Percentiles rank a stretch among this genome's conserved stretches.
phyloP scores from a whole-genome alignment of 2,888 invertebrate genomes.

The Drosophila demipolita region DNA sequence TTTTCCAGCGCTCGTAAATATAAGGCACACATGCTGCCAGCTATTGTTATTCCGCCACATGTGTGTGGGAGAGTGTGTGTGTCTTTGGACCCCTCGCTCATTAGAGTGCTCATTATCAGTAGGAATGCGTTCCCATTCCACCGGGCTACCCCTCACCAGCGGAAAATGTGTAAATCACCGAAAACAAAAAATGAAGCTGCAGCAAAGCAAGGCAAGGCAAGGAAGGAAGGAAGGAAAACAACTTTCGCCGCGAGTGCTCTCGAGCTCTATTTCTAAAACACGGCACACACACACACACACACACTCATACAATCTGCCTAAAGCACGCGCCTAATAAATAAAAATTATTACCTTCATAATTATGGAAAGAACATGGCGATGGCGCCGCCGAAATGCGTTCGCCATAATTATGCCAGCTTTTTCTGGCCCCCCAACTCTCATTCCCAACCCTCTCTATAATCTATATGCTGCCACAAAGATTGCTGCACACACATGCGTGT shows the following conservation, averaged over 20 bases:
- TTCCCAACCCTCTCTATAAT: slow-evolving; percentile 27
- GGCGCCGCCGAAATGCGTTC: slow-evolving; percentile 71
- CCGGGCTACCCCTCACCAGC: slow-evolving; percentile 21
- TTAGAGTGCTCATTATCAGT: slow-evolving; percentile 79
- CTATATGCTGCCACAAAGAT: slow-evolving; percentile 54
- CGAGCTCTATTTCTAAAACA: slow-evolving; percentile 49
- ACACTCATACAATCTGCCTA: slow-evolving; percentile 49
- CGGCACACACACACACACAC: slow-evolving; percentile 35
- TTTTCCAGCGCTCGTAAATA: slow-evolving; percentile 81
- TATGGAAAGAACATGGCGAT: slow-evolving; percentile 75
- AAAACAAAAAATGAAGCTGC: slow-evolving; percentile 44
- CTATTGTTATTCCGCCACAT: slow-evolving; percentile 52
- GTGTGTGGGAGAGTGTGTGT: slow-evolving; percentile 46
- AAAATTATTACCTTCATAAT: slow-evolving; percentile 83
- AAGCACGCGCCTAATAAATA: slow-evolving; percentile 82
- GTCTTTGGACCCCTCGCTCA: slow-evolving; percentile 56
- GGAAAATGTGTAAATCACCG: slow-evolving; percentile 70
- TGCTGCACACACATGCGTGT: slow-evolving; percentile 25
- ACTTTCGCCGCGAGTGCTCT: slow-evolving; percentile 52
- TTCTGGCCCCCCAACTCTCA: slow-evolving; percentile 32
- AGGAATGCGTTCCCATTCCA: slow-evolving; percentile 45
- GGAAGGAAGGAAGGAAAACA: slow-evolving; percentile 33
- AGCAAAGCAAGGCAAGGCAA: background rate
- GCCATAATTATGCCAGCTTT: slow-evolving; percentile 78
- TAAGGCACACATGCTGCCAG: slow-evolving; percentile 81